Conservation (phyloP, 2,113 vertebrate genomes). For the Bubo bubo region DNA sequence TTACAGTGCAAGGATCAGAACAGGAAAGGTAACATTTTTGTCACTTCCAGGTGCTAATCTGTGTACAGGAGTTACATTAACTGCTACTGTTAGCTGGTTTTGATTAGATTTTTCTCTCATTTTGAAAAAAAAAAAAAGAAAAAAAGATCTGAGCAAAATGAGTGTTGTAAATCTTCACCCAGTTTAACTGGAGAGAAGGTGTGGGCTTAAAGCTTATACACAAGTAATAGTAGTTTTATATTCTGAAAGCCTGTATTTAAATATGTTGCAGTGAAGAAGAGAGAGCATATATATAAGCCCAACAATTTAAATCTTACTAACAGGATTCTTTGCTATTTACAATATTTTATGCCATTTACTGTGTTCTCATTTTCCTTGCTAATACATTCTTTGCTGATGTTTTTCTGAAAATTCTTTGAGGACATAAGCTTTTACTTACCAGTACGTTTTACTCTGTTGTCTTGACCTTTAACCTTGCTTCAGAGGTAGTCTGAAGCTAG, state of each 20-base stretch:
- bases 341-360: neutral
- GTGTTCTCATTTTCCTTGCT: neutral
- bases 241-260: neutral
- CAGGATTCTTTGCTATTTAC: neutral
- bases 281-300: neutral
- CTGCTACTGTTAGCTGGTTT: neutral
- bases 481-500: neutral
- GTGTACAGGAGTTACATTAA: neutral
- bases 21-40: neutral
- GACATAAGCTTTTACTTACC: neutral
- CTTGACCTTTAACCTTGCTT: neutral
- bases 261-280: neutral
- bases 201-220: neutral
- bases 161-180: neutral
- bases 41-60: neutral
- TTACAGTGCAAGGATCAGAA: neutral
- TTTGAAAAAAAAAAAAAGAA: neutral
- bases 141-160: neutral
- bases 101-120: neutral
- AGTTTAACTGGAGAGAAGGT: neutral
- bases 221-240: neutral
- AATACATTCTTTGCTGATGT: neutral
- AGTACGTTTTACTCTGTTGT: neutral
- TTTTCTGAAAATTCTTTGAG: neutral
- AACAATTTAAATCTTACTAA: neutral